A percentile compares a stretch with the other conserved stretches of the same genome.
These are phyloP conservation scores for Cheilosia urbana DNA, from an alignment of 2,888 invertebrate genomes.

Conservation along the genomic window DNA sequence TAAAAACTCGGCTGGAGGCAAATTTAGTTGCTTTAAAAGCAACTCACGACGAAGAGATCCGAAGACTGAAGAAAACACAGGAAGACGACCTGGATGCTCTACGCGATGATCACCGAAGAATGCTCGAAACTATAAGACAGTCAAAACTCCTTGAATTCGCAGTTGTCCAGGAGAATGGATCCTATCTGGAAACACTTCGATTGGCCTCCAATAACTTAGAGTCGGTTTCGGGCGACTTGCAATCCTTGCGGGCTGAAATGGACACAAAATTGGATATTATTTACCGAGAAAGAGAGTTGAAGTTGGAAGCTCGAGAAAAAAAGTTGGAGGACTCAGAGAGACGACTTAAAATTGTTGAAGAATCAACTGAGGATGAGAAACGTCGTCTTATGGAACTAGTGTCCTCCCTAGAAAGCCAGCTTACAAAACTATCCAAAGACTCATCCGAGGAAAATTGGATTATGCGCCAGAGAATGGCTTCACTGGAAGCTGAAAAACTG, in stretches of 20 bases:
- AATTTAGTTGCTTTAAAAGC: constrained; percentile 78
- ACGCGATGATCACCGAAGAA: constrained; percentile 79
- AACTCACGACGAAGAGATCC: constrained; percentile 80
- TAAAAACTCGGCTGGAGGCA: constrained; percentile 78
- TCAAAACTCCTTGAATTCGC: constrained; percentile 82
- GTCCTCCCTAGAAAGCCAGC: constrained; percentile 81
- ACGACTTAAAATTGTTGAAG: constrained; percentile 80
- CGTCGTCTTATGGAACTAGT: constrained; percentile 82
- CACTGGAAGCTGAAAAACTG: constrained; percentile 81
- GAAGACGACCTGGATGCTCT: constrained; percentile 80
- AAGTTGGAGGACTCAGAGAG: constrained; percentile 80
- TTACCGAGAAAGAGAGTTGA: constrained; percentile 80
- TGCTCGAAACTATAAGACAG: constrained; percentile 82
- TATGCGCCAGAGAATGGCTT: constrained; percentile 81
- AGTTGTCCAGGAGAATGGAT: constrained; percentile 81
- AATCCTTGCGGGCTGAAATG: constrained; percentile 80
- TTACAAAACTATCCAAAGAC: constrained; percentile 80
- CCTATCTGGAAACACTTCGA: constrained; percentile 81
- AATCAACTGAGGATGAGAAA: constrained; percentile 80
- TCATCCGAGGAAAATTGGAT: constrained; percentile 83
- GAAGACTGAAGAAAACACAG: constrained; percentile 80
- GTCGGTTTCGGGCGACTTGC: constrained; percentile 78
- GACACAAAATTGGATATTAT: constrained; percentile 78
- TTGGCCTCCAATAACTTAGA: constrained; percentile 81
- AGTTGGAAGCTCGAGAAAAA: constrained; percentile 80